These are phyloP conservation scores for Crossaster papposus DNA, from an alignment of 53 echinoderm and acorn worm genomes.

Conservation along the genomic window DNA sequence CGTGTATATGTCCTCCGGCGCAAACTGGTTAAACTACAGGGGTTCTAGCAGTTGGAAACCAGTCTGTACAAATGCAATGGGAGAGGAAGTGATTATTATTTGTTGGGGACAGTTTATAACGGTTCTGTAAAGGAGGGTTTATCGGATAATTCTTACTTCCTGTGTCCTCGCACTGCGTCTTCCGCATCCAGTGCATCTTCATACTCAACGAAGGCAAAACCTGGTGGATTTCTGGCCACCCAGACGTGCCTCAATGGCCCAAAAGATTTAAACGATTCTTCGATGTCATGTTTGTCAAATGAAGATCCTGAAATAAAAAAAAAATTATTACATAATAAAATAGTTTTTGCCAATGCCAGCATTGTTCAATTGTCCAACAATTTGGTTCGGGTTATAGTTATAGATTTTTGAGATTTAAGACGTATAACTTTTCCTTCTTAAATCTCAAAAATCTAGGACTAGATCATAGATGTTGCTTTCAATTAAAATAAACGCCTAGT, in stretches of 20 bases:
- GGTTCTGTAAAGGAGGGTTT: neutral
- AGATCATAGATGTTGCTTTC: neutral
- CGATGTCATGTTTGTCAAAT: conserved; percentile 73
- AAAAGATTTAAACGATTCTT: conserved; percentile 69
- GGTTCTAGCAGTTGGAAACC: too few relatives aligned
- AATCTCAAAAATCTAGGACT: too few relatives aligned
- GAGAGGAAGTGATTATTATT: too few relatives aligned
- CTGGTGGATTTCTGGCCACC: conserved; percentile 98
- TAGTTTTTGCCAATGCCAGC: neutral
- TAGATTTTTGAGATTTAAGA: neutral
- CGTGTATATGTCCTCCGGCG: too few relatives aligned
- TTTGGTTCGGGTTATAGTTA: neutral
- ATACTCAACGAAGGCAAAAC: conserved; percentile 95
- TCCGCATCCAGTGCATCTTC: conserved; percentile 87
- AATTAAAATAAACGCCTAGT: neutral
- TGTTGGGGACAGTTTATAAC: neutral
- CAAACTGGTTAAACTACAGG: neutral
- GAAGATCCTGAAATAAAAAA: conserved; percentile 64
- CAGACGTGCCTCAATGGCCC: conserved; percentile 82
- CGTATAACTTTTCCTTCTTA: neutral
- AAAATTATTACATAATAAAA: neutral
- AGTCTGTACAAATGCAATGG: too few relatives aligned
- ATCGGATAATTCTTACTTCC: conserved; percentile 54
- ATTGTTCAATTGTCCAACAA: neutral
- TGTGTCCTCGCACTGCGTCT: conserved; percentile 79